Evolutionary conservation across 2,113 vertebrate species (phyloP).

Genomic region (Kobus ellipsiprymnus): DNA sequence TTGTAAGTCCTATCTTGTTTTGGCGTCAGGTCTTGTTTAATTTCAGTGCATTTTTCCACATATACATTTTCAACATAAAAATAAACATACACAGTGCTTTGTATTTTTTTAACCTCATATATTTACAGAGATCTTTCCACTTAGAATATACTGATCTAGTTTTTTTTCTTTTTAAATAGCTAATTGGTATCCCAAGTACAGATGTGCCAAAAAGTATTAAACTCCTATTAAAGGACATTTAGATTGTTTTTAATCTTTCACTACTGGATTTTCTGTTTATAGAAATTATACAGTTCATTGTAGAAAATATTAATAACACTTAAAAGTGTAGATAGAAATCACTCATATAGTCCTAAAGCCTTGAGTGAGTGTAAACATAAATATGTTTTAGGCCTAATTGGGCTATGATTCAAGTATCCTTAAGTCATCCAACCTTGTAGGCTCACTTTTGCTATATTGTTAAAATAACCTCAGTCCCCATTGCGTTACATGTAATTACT

Average conservation of each 20-base stretch:
- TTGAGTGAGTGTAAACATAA: background rate
- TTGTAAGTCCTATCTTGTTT: background rate
- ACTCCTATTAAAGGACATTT: background rate
- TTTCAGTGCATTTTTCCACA: constrained; percentile 18
- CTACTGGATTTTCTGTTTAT: constrained; percentile 24
- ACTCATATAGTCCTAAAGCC: background rate
- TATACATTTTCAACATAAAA: constrained; percentile 41
- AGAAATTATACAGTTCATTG: background rate
- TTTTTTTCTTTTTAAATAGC: constrained; percentile 6
- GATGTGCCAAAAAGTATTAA: background rate
- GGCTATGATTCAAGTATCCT: background rate
- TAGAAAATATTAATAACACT: constrained; percentile 32
- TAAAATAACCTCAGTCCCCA: background rate
- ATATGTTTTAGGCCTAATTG: constrained; percentile 15
- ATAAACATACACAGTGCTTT: constrained; percentile 33
- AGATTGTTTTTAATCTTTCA: constrained; percentile 24
- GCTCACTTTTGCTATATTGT: background rate
- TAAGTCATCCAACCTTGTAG: background rate
- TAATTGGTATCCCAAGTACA: background rate
- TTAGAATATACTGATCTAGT: background rate
- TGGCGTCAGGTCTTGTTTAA: background rate
- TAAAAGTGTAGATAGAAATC: constrained; percentile 18
- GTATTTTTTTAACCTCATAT: background rate
- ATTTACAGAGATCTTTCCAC: background rate
- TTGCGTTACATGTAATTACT: background rate